Evolutionary conservation across 2,888 invertebrate genomes (phyloP).

Genomic region (Machimus rusticus): DNA sequence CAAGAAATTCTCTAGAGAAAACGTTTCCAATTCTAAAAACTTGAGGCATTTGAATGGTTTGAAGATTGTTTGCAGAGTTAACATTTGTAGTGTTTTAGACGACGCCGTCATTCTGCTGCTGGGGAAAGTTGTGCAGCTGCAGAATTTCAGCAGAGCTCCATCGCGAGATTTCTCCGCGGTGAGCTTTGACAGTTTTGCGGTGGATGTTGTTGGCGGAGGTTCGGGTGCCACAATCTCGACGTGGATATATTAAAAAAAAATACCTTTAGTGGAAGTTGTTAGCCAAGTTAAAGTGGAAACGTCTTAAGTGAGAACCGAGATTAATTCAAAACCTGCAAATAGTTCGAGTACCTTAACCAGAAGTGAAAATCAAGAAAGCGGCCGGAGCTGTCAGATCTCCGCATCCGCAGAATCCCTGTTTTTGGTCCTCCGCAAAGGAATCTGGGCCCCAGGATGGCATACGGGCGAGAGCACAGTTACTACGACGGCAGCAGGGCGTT

Average conservation of each 20-base stretch:
- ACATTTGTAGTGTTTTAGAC: too few species aligned
- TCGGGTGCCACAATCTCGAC: not conserved
- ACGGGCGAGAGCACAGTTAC: constrained; percentile 55
- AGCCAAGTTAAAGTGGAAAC: not conserved
- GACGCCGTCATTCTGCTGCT: not conserved
- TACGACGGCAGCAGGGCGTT: constrained; percentile 79
- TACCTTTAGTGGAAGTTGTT: not conserved
- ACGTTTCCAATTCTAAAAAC: too few species aligned
- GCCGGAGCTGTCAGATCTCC: not conserved
- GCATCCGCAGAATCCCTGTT: not conserved
- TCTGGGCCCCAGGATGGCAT: not conserved
- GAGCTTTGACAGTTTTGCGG: not conserved
- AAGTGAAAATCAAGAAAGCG: not conserved
- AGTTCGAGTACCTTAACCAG: not conserved
- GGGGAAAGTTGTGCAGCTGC: not conserved
- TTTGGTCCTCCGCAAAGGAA: not conserved
- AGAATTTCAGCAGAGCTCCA: not conserved
- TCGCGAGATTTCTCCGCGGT: not conserved
- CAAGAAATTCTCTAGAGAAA: too few species aligned
- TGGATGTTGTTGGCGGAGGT: not conserved
- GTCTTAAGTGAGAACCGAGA: not conserved
- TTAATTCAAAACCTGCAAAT: not conserved
- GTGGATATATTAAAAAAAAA: not conserved
- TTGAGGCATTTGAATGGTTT: not conserved
- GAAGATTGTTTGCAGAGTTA: not conserved